These are phyloP conservation scores for Bos javanicus DNA, from an alignment of 2,113 vertebrate genomes.

Conservation along the genomic window DNA sequence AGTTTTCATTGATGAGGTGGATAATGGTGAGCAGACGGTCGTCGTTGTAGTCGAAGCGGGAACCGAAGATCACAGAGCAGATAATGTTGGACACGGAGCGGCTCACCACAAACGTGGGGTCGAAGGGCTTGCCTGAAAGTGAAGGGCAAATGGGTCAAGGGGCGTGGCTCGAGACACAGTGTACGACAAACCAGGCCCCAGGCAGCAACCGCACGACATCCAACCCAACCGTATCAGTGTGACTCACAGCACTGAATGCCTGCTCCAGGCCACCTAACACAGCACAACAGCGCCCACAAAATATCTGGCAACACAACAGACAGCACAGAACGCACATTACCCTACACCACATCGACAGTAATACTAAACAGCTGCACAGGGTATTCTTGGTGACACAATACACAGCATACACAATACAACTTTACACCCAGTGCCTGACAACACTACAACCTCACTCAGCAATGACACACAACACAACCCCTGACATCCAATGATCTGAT, in stretches of 20 bases:
- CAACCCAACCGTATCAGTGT: accelerated
- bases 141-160: background rate
- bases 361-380: background rate
- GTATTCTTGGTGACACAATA: background rate
- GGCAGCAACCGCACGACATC: background rate
- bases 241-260: background rate
- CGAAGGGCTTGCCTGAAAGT: conserved; percentile 64
- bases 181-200: accelerated
- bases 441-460: background rate
- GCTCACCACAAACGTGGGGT: conserved; percentile 65
- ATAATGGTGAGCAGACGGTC: conserved; percentile 73
- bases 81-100: conserved; percentile 71
- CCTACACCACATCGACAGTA: background rate
- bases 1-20: conserved; percentile 71
- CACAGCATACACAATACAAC: background rate
- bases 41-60: conserved; percentile 67
- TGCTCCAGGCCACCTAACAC: accelerated
- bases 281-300: background rate
- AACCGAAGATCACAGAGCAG: conserved; percentile 72
- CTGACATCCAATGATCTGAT: too few relatives aligned
- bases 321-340: background rate
- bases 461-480: background rate
- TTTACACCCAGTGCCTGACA: background rate
- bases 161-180: background rate
- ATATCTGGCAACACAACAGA: background rate